A percentile compares a stretch with the other conserved stretches of the same genome.
Evolutionary conservation across 2,797 vertebrate genomes (phyloP).

Genomic region (Gila robusta): DNA sequence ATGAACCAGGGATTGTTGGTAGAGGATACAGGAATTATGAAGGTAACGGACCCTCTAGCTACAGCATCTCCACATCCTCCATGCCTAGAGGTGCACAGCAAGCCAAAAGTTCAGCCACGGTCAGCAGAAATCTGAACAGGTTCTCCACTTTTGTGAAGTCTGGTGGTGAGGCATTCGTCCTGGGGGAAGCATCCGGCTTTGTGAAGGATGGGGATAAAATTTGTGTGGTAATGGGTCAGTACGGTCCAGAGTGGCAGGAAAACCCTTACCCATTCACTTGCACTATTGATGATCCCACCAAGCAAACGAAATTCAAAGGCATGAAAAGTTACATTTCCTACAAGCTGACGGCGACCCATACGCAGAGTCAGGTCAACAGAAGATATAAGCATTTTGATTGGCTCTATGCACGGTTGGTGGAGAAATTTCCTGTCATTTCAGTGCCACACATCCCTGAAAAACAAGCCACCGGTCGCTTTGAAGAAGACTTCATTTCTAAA

Average conservation of each 20-base stretch:
- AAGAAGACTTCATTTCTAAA: slow-evolving; percentile 99
- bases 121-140: slow-evolving; percentile 93
- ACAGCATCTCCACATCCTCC: slow-evolving; percentile 85
- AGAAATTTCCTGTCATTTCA: slow-evolving; percentile 97
- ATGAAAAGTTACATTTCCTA: slow-evolving; percentile 99
- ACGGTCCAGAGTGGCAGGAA: slow-evolving; percentile 96
- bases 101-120: slow-evolving; percentile 90
- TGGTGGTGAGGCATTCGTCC: slow-evolving; percentile 93
- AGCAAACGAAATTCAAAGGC: slow-evolving; percentile 98
- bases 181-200: slow-evolving; percentile 91
- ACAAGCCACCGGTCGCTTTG: slow-evolving; percentile 96
- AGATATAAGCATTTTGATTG: slow-evolving; percentile 99
- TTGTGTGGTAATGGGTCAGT: slow-evolving; percentile 89
- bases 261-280: slow-evolving; percentile 95
- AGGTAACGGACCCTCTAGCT: slow-evolving; percentile 84
- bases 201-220: slow-evolving; percentile 96
- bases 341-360: slow-evolving; percentile 93
- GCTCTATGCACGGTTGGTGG: slow-evolving; percentile 91
- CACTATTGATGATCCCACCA: slow-evolving; percentile 95
- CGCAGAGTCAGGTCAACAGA: slow-evolving; percentile 88
- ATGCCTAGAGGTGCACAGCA: slow-evolving; percentile 76
- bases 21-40: slow-evolving; percentile 81
- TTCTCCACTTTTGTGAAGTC: slow-evolving; percentile 98
- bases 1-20: slow-evolving; percentile 85
- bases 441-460: slow-evolving; percentile 98